These are phyloP conservation scores for Thera obeliscata DNA, from an alignment of 2,888 invertebrate species.

Conservation along the genomic window DNA sequence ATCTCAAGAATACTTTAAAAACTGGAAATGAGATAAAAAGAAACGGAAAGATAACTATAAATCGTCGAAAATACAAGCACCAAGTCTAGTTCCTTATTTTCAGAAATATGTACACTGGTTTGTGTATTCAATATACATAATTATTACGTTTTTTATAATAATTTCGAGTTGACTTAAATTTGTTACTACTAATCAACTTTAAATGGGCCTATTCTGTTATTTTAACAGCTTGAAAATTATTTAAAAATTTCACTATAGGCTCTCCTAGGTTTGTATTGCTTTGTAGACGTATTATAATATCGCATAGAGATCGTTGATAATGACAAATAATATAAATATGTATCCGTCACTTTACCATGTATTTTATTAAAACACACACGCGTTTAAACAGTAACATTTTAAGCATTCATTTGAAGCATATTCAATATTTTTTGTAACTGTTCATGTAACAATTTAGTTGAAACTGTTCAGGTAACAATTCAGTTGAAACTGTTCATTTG, in stretches of 20 bases:
- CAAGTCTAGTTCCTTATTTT: slow-evolving; percentile 44
- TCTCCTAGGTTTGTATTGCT: slow-evolving; percentile 12
- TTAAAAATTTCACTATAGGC: not conserved
- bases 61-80: slow-evolving; percentile 37
- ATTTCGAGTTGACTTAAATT: slow-evolving; percentile 37
- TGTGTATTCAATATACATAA: slow-evolving; percentile 62
- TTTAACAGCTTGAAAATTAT: slow-evolving; percentile 1
- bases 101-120: slow-evolving; percentile 72
- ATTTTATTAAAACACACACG: not conserved
- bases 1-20: slow-evolving; percentile 1
- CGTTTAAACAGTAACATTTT: not conserved
- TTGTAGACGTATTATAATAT: slow-evolving; percentile 4
- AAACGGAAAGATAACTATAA: slow-evolving; percentile 7
- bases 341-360: not conserved
- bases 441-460: slow-evolving; percentile 1
- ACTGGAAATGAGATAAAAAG: not conserved
- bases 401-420: not conserved
- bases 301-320: slow-evolving; percentile 3
- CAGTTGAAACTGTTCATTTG: not conserved
- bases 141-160: slow-evolving; percentile 39
- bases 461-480: slow-evolving; percentile 1
- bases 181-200: slow-evolving; percentile 33
- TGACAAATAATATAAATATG: not conserved
- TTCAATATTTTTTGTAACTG: not conserved
- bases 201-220: slow-evolving; percentile 11